These are phyloP conservation scores for Cottoperca gobio DNA, from an alignment of 2,797 vertebrate species.

Conservation along the genomic window DNA sequence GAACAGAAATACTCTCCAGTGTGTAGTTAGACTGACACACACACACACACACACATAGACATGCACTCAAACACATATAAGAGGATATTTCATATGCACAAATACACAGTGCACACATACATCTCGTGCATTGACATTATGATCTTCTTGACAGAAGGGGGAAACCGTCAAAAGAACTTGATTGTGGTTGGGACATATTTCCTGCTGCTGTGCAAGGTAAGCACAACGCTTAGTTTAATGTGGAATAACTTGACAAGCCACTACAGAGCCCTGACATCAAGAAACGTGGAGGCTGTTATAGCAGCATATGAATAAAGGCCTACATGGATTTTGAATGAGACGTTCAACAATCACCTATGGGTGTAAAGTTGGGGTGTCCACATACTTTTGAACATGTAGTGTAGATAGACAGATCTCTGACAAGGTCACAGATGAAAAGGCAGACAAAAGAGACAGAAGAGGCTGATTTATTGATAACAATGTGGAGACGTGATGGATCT, in stretches of 20 bases:
- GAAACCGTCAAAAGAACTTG: slow-evolving; percentile 21
- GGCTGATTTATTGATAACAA: slow-evolving; percentile 72
- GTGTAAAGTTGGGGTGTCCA: slow-evolving; percentile 9
- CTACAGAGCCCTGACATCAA: background rate
- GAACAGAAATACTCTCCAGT: slow-evolving; percentile 10
- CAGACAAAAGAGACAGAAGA: slow-evolving; percentile 39
- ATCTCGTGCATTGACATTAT: slow-evolving; percentile 33
- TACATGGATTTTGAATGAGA: background rate
- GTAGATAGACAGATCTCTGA: slow-evolving; percentile 39
- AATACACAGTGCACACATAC: slow-evolving; percentile 24
- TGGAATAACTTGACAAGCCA: background rate
- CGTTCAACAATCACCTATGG: background rate
- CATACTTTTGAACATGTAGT: background rate
- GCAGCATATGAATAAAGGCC: background rate
- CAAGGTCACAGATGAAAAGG: slow-evolving; percentile 58
- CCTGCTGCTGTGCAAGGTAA: too few relatives aligned
- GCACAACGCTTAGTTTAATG: background rate
- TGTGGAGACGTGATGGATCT: slow-evolving; percentile 59
- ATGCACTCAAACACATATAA: slow-evolving; percentile 11
- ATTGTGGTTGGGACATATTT: too few relatives aligned
- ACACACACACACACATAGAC: slow-evolving; percentile 25
- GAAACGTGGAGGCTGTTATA: background rate
- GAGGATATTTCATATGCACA: background rate
- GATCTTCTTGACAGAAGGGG: slow-evolving; percentile 32
- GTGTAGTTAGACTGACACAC: slow-evolving; percentile 16